phyloP scores from a whole-genome alignment of 2,113 vertebrate species.

The Pseudopipra pipra region DNA sequence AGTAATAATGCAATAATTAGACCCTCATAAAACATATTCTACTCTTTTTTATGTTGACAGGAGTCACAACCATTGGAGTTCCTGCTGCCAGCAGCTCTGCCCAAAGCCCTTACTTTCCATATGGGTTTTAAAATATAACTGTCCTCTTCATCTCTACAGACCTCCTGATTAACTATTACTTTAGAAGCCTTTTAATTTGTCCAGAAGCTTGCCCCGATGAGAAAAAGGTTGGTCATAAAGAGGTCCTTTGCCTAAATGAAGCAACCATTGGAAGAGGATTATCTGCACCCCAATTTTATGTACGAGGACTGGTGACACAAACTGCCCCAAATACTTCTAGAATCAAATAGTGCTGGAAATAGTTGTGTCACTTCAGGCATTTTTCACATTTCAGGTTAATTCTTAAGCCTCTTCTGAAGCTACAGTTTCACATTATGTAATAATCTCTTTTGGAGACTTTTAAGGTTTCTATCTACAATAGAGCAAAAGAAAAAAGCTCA shows the following conservation, averaged over 20 bases:
- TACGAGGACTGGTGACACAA: rapidly evolving
- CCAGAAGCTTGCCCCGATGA: background rate
- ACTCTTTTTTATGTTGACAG: background rate
- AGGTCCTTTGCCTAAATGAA: background rate
- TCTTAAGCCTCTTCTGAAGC: background rate
- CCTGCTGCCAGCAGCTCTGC: background rate
- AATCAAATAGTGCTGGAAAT: background rate
- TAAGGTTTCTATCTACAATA: background rate
- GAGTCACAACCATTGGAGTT: background rate
- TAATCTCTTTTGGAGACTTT: background rate
- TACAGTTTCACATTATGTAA: background rate
- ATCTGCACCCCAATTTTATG: background rate
- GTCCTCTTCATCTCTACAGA: background rate
- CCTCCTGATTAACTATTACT: background rate
- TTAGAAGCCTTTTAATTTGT: background rate
- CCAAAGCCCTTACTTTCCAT: background rate
- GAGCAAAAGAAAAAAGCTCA: background rate
- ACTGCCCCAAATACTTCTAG: background rate
- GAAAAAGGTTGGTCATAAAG: background rate
- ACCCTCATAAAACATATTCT: background rate
- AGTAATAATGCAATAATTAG: background rate
- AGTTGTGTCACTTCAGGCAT: background rate
- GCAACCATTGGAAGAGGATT: background rate
- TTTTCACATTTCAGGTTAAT: background rate
- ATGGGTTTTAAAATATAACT: rapidly evolving